Conservation (phyloP, 2,113 vertebrate species). For the Petromus typicus region DNA sequence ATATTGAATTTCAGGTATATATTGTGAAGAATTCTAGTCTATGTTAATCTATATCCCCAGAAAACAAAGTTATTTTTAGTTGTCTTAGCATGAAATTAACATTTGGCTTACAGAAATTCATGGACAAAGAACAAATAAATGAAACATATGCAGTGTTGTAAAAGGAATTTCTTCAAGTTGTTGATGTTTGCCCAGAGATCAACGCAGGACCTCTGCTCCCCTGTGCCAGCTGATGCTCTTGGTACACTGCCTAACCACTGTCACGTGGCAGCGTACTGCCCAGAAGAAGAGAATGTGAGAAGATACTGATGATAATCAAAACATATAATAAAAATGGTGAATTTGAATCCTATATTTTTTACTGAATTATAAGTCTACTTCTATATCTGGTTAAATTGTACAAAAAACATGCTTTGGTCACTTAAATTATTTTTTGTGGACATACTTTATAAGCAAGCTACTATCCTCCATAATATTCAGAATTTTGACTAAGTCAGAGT, state of each 20-base stretch:
- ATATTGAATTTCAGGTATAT: not conserved
- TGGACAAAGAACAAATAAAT: not conserved
- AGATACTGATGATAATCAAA: slow-evolving; percentile 3
- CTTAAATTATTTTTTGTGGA: not conserved
- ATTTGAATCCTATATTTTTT: not conserved
- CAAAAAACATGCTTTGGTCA: not conserved
- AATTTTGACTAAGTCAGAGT: not conserved
- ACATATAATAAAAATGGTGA: not conserved
- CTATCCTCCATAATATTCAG: not conserved
- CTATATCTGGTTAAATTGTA: not conserved
- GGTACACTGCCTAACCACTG: not conserved
- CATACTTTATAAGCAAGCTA: not conserved
- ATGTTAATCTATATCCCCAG: not conserved
- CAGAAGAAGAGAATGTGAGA: not conserved
- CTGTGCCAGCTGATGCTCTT: not conserved
- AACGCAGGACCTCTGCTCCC: not conserved
- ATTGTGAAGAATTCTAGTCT: not conserved
- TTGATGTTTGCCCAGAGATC: not conserved
- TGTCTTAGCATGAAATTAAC: not conserved
- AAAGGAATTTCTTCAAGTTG: slow-evolving; percentile 15
- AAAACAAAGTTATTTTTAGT: not conserved
- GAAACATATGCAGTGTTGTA: not conserved
- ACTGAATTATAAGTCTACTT: not conserved
- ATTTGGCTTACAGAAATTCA: not conserved
- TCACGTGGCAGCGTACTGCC: not conserved